A percentile compares a stretch with the other conserved stretches of the same genome.
Conservation (phyloP, 2,888 invertebrate species). For the Orthonychiurus folsomi region DNA sequence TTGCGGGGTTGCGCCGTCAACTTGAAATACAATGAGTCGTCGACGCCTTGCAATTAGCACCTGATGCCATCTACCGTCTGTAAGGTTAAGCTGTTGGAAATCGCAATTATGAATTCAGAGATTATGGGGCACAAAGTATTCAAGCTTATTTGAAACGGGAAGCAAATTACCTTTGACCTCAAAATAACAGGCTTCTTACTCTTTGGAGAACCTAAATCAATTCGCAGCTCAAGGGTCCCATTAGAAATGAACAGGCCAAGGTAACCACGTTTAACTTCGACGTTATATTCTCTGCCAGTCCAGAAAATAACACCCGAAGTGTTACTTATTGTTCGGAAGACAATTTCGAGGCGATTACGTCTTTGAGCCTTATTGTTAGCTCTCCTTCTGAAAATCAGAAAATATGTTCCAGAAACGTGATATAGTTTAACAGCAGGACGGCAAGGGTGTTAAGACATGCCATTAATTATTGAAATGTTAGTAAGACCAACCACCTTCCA, state of each 20-base stretch:
- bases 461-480: too few species aligned
- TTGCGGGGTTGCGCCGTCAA: constrained; percentile 58
- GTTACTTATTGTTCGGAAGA: constrained; percentile 57
- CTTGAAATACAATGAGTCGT: constrained; percentile 59
- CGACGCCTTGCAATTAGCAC: constrained; percentile 60
- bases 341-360: constrained; percentile 63
- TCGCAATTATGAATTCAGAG: too few species aligned
- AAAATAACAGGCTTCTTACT: constrained; percentile 48
- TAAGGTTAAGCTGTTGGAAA: constrained; percentile 50
- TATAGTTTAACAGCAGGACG: too few species aligned
- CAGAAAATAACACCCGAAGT: constrained; percentile 62
- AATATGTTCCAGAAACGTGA: too few species aligned
- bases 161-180: constrained; percentile 44
- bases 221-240: constrained; percentile 63
- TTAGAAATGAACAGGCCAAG: constrained; percentile 61
- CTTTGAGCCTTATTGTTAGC: constrained; percentile 47
- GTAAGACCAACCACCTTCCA: too few species aligned
- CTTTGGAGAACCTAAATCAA: constrained; percentile 51
- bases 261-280: constrained; percentile 52
- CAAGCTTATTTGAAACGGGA: too few species aligned
- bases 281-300: constrained; percentile 57
- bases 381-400: too few species aligned
- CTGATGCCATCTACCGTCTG: constrained; percentile 70
- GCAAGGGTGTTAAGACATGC: too few species aligned
- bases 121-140: too few species aligned